A percentile compares a stretch with the other conserved stretches of the same genome.
phyloP scores from a whole-genome alignment of 1,140 invertebrate species.

The Hesperophylax magnus region DNA sequence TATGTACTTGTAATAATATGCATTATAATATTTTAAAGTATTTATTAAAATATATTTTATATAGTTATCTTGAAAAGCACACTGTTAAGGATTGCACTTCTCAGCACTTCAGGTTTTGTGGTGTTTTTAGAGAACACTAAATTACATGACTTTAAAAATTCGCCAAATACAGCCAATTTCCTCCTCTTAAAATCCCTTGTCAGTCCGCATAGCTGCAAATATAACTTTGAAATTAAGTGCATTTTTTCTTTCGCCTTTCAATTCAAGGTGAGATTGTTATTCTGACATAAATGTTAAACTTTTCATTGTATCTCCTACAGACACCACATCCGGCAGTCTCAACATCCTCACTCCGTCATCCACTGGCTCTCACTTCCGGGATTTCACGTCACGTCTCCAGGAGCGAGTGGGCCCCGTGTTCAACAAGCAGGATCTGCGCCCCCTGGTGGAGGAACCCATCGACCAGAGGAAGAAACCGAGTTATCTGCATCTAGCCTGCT shows the following conservation, averaged over 20 bases:
- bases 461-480: slow-evolving; percentile 76
- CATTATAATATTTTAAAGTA: too few species aligned
- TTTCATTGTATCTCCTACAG: slow-evolving; percentile 60
- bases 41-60: too few species aligned
- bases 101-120: too few species aligned
- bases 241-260: background rate
- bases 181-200: background rate
- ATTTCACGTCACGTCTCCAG: slow-evolving; percentile 72
- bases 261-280: background rate
- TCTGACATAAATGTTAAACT: background rate
- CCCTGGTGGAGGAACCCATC: slow-evolving; percentile 54
- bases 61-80: too few species aligned
- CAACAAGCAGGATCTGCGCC: slow-evolving; percentile 59
- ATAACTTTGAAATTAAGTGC: background rate
- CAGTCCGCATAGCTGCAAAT: background rate
- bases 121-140: too few species aligned
- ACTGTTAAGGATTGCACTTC: too few species aligned
- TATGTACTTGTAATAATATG: too few species aligned
- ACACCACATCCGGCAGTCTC: slow-evolving; percentile 72
- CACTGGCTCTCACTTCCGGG: slow-evolving; percentile 71
- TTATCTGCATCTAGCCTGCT: slow-evolving; percentile 89
- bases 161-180: too few species aligned
- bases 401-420: slow-evolving; percentile 66
- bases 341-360: slow-evolving; percentile 74
- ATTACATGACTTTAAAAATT: too few species aligned